Percentiles rank a stretch among this genome's conserved stretches.
phyloP scores from a whole-genome alignment of 2,797 vertebrate genomes.

The Halcyon chelicuti region DNA sequence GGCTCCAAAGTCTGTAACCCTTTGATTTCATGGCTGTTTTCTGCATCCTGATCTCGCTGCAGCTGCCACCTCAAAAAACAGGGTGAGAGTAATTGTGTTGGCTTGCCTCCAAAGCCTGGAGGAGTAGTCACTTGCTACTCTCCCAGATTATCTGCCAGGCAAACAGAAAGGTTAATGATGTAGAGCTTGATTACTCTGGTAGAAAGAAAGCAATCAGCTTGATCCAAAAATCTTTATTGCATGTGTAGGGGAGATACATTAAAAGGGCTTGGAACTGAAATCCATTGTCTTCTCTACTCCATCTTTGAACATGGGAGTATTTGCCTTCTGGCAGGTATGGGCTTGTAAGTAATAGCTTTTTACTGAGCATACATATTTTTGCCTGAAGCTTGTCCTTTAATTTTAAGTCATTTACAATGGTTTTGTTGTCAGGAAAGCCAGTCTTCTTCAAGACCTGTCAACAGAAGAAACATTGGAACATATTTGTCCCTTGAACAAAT shows the following conservation, averaged over 20 bases:
- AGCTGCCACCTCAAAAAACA: slow-evolving; percentile 55
- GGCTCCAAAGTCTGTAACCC: slow-evolving; percentile 10
- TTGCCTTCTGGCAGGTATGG: slow-evolving; percentile 22
- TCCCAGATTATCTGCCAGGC: slow-evolving; percentile 47
- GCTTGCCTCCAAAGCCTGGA: slow-evolving; percentile 44
- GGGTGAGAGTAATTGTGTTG: slow-evolving; percentile 64
- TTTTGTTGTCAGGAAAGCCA: neutral
- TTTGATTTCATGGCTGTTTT: slow-evolving; percentile 19
- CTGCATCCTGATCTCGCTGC: slow-evolving; percentile 21
- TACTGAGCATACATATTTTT: neutral
- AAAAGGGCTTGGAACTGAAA: neutral
- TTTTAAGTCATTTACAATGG: slow-evolving; percentile 7
- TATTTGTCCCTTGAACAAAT: neutral
- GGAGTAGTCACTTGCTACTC: slow-evolving; percentile 39
- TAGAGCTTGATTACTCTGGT: slow-evolving; percentile 59
- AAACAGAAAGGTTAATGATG: slow-evolving; percentile 72
- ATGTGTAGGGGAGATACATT: neutral
- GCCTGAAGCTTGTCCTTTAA: slow-evolving; percentile 4
- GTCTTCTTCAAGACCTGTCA: neutral
- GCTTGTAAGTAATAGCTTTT: slow-evolving; percentile 9
- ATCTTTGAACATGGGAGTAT: slow-evolving; percentile 1
- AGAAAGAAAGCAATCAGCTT: slow-evolving; percentile 56
- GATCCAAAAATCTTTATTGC: slow-evolving; percentile 48
- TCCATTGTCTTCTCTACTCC: neutral
- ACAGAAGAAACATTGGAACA: neutral